Conservation (phyloP, 1,140 invertebrate species). For the Oreohelix idahoensis region DNA sequence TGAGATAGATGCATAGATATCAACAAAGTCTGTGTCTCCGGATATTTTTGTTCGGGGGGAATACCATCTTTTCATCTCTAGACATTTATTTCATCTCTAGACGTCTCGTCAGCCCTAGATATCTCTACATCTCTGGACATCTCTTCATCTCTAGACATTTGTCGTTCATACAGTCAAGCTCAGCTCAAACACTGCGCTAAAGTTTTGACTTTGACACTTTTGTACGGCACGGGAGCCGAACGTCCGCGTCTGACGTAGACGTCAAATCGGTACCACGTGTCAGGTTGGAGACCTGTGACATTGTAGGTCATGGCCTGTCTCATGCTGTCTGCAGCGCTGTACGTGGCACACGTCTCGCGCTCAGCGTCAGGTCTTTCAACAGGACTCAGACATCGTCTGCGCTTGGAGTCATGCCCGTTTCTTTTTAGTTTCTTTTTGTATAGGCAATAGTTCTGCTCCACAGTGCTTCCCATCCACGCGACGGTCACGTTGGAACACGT, state of each 20-base stretch:
- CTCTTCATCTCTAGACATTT: too few species aligned
- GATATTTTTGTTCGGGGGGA: too few species aligned
- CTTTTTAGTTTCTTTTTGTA: conserved; percentile 58
- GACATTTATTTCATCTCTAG: too few species aligned
- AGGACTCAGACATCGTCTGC: conserved; percentile 41
- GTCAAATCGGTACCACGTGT: conserved; percentile 66
- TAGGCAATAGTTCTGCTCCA: conserved; percentile 69
- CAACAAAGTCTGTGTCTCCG: too few species aligned
- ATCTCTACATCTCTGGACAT: too few species aligned
- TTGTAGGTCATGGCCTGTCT: conserved; percentile 58
- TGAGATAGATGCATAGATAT: too few species aligned
- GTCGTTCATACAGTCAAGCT: background rate
- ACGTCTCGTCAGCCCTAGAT: too few species aligned
- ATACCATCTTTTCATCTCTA: too few species aligned
- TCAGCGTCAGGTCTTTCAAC: conserved; percentile 41
- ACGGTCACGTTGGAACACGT: conserved; percentile 65
- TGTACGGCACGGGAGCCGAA: conserved; percentile 62
- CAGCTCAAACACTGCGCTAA: conserved; percentile 39
- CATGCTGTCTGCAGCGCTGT: conserved; percentile 50
- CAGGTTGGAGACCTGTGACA: conserved; percentile 58
- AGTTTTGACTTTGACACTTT: conserved; percentile 55
- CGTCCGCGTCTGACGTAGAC: conserved; percentile 63
- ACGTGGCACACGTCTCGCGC: conserved; percentile 59
- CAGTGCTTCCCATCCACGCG: conserved; percentile 61
- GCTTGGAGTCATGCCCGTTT: background rate